Evolutionary conservation across 2,113 vertebrate genomes (phyloP).

Genomic region (Sylvia atricapilla): DNA sequence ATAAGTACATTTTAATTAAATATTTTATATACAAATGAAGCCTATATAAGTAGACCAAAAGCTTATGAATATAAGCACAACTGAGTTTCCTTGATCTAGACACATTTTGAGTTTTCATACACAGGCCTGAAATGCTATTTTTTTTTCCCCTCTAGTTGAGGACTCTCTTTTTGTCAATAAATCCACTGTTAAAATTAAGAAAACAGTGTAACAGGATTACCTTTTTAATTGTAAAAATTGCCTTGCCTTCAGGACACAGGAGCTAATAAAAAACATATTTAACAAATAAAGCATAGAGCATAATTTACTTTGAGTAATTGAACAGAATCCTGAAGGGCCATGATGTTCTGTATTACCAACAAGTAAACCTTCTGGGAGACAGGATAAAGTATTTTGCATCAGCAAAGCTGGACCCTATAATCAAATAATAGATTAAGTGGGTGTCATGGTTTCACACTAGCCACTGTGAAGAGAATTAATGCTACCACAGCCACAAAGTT

Average conservation of each 20-base stretch:
- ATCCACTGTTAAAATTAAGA: background rate
- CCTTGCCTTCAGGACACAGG: background rate
- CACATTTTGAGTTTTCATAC: background rate
- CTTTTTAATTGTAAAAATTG: background rate
- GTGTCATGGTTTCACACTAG: background rate
- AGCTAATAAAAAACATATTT: background rate
- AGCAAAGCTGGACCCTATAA: background rate
- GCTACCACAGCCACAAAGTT: background rate
- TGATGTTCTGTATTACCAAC: background rate
- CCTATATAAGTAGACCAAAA: background rate
- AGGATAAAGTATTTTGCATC: background rate
- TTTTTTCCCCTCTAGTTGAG: background rate
- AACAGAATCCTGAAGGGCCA: background rate
- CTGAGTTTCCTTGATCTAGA: background rate
- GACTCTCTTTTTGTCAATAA: background rate
- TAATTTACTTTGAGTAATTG: background rate
- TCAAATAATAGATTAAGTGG: background rate
- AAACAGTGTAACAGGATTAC: background rate
- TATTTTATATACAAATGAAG: background rate
- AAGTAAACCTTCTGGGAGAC: background rate
- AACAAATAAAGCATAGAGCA: background rate
- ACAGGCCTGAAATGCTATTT: background rate
- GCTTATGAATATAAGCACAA: background rate
- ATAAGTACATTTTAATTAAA: background rate
- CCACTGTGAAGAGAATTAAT: background rate